Conservation (phyloP, 1,140 invertebrate genomes). For the Caenorhabditis remanei region DNA sequence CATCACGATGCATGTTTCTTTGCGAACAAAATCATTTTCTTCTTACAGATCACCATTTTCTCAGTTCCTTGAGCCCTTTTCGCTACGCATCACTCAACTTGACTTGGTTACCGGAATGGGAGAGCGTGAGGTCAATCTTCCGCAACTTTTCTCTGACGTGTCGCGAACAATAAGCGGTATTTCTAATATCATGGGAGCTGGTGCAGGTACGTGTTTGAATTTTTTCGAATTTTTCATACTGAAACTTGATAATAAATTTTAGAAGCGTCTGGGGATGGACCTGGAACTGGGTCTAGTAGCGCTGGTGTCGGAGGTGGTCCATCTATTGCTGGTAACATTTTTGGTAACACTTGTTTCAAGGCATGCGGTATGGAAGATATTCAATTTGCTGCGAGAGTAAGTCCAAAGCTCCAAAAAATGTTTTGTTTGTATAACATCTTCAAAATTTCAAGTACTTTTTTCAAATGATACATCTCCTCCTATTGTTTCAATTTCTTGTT, state of each 20-base stretch:
- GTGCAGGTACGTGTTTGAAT: slow-evolving; percentile 28
- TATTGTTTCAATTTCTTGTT: neutral
- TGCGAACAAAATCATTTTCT: neutral
- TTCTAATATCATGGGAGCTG: slow-evolving; percentile 59
- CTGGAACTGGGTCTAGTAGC: neutral
- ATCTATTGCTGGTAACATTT: slow-evolving; percentile 46
- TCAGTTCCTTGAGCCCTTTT: neutral
- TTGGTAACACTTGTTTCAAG: slow-evolving; percentile 72
- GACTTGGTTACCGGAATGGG: slow-evolving; percentile 37
- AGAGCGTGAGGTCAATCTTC: slow-evolving; percentile 60
- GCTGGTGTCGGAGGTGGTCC: slow-evolving; percentile 60
- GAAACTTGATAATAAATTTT: neutral
- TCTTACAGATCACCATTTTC: neutral
- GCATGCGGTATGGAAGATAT: slow-evolving; percentile 77
- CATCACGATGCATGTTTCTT: slow-evolving; percentile 48
- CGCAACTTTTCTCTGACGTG: slow-evolving; percentile 63
- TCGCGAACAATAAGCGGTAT: slow-evolving; percentile 63
- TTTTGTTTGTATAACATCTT: neutral
- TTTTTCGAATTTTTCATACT: neutral
- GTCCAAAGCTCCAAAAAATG: neutral
- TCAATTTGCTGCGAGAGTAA: slow-evolving; percentile 73
- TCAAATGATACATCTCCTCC: neutral
- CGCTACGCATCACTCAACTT: too few species aligned
- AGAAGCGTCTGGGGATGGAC: slow-evolving; percentile 12
- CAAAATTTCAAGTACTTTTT: neutral